phyloP scores from a whole-genome alignment of 2,797 vertebrate genomes.

The Acipenser oxyrinchus region DNA sequence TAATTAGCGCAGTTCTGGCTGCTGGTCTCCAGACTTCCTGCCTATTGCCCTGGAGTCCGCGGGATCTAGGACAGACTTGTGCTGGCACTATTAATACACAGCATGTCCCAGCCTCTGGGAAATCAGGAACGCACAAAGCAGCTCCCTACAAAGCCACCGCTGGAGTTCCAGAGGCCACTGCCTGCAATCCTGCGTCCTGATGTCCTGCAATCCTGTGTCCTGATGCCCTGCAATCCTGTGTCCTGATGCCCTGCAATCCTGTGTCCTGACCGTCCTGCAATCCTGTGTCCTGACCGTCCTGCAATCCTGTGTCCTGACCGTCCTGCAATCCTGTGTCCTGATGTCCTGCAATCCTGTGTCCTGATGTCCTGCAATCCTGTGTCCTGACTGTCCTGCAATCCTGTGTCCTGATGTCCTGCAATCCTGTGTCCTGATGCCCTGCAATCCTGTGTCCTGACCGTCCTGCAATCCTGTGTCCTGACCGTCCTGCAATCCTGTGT shows the following conservation, averaged over 20 bases:
- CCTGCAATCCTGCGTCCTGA: not conserved
- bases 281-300: too few species aligned
- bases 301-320: too few species aligned
- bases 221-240: not conserved
- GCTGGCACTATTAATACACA: not conserved
- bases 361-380: too few species aligned
- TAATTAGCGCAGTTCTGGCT: not conserved
- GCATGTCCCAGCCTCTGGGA: not conserved
- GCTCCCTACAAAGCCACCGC: not conserved
- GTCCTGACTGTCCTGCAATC: too few species aligned
- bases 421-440: too few species aligned
- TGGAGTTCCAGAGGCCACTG: not conserved
- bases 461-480: too few species aligned
- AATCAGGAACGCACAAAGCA: not conserved
- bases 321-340: too few species aligned
- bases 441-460: too few species aligned
- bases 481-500: too few species aligned
- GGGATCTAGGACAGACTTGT: conserved; percentile 6
- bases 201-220: not conserved
- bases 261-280: too few species aligned
- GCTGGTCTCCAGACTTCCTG: not conserved
- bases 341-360: too few species aligned
- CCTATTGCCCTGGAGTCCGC: not conserved
- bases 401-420: too few species aligned
- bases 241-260: not conserved